These are phyloP conservation scores for Rhea americana DNA, from an alignment of 2,113 vertebrate genomes.

Conservation along the genomic window DNA sequence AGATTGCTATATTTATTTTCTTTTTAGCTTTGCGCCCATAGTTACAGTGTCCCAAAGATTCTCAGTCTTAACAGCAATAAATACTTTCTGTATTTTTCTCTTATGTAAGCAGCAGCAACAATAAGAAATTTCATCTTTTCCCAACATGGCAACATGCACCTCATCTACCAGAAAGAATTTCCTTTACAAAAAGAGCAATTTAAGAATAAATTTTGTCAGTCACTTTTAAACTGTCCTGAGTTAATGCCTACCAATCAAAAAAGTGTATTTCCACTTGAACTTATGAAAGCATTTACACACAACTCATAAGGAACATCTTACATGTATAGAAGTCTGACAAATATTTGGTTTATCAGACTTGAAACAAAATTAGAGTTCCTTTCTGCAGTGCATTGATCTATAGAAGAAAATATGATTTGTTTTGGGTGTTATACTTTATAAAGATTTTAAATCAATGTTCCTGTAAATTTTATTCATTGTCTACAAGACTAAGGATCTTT, in stretches of 20 bases:
- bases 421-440: too few species aligned
- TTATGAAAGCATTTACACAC: neutral
- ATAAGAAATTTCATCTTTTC: neutral
- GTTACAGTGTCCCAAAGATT: neutral
- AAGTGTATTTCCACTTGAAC: neutral
- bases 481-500: neutral
- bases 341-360: constrained; percentile 15
- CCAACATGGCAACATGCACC: neutral
- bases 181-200: neutral
- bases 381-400: neutral
- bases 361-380: neutral
- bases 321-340: neutral
- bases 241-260: neutral
- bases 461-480: neutral
- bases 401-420: too few species aligned
- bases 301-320: neutral
- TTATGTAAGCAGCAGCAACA: neutral
- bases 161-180: neutral
- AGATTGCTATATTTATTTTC: neutral
- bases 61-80: neutral
- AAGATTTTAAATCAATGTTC: neutral
- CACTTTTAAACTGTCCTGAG: neutral
- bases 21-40: neutral
- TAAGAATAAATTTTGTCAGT: neutral
- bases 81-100: neutral